These are phyloP conservation scores for Morbakka virulenta DNA, from an alignment of 30 jellyfish, hydroid and myxozoan species.

Conservation along the genomic window DNA sequence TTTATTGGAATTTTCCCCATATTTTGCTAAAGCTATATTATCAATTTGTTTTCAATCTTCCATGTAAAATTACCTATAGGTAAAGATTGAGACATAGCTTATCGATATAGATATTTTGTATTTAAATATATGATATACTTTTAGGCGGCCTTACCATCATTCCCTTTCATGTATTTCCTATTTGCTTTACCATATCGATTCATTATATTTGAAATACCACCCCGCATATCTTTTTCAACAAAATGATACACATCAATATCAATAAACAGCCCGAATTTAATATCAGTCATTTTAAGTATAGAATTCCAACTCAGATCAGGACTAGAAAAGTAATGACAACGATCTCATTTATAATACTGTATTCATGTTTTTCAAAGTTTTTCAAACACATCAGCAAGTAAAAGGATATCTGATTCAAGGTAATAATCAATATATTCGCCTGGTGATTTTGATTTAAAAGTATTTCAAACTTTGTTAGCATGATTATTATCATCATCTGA, in stretches of 20 bases:
- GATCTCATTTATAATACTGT: constrained; percentile 31
- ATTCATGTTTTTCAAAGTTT: constrained; percentile 15
- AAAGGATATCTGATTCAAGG: constrained; percentile 14
- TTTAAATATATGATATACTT: constrained; percentile 41
- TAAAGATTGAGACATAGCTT: constrained; percentile 70
- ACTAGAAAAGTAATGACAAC: constrained; percentile 16
- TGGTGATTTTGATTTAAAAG: neutral
- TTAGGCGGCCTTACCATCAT: constrained; percentile 13
- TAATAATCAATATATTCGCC: constrained; percentile 35
- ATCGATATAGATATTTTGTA: constrained; percentile 69
- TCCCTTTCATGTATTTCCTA: neutral
- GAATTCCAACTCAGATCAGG: no score
- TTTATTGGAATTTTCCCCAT: constrained; percentile 1
- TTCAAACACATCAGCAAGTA: no score
- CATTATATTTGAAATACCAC: constrained; percentile 21
- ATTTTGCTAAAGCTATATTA: neutral
- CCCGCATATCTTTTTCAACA: constrained; percentile 44
- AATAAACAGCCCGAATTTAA: constrained; percentile 10
- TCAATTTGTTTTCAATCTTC: constrained; percentile 27
- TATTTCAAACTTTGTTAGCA: constrained; percentile 15
- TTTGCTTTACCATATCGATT: constrained; percentile 50
- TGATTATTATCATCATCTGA: constrained; percentile 37
- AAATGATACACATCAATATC: constrained; percentile 17
- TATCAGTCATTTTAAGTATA: constrained; percentile 23
- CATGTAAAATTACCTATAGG: constrained; percentile 57